Evolutionary conservation across 2,888 invertebrate genomes (phyloP).

Genomic region (Sarcophaga caerulescens): DNA sequence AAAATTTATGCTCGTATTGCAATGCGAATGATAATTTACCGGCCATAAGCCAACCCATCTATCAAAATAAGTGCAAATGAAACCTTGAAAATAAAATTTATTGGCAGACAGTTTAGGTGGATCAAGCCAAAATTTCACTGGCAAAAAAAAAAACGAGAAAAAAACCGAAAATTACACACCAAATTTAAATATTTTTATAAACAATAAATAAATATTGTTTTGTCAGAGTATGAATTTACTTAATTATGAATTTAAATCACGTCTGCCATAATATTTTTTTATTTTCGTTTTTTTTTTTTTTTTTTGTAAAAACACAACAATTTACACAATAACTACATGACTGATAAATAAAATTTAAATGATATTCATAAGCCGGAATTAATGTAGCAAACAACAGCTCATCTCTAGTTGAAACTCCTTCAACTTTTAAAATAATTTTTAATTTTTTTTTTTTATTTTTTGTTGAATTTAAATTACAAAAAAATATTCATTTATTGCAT

Average conservation of each 20-base stretch:
- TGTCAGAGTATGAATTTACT: neutral
- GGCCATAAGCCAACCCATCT: conserved; percentile 11
- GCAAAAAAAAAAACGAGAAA: conserved; percentile 15
- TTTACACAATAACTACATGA: conserved; percentile 7
- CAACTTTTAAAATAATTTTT: conserved; percentile 26
- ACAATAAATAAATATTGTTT: conserved; percentile 7
- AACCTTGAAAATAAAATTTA: conserved; percentile 65
- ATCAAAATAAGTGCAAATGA: conserved; percentile 54
- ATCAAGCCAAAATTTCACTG: conserved; percentile 67
- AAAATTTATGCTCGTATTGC: neutral
- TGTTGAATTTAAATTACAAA: neutral
- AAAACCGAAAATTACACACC: neutral
- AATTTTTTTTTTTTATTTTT: conserved; percentile 12
- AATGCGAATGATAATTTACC: neutral
- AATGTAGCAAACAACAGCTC: neutral
- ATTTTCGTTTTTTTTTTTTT: neutral
- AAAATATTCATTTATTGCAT: neutral
- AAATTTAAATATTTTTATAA: neutral
- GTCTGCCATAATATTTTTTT: conserved; percentile 30
- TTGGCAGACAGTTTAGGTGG: conserved; percentile 61
- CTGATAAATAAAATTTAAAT: conserved; percentile 26
- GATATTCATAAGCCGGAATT: conserved; percentile 46
- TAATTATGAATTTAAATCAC: conserved; percentile 55
- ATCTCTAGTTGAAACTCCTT: conserved; percentile 17
- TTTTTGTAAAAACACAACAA: conserved; percentile 12